Percentiles rank a stretch among this genome's conserved stretches.
Conservation (phyloP, 2,888 invertebrate species). For the Zaprionus obscuricornis region DNA sequence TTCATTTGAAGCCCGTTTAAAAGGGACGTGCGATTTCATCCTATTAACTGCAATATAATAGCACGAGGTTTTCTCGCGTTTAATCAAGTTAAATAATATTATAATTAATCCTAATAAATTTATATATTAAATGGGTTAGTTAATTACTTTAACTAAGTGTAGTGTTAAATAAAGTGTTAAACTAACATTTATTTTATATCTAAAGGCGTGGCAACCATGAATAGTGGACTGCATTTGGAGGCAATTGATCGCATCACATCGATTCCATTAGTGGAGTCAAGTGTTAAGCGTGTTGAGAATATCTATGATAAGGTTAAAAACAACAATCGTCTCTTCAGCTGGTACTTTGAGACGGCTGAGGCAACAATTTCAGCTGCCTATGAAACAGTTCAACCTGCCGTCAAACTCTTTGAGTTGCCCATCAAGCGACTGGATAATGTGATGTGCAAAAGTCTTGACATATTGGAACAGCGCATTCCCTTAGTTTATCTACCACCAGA, state of each 20-base stretch:
- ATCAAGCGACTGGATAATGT: conserved; percentile 89
- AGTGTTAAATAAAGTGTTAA: neutral
- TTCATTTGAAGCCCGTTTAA: conserved; percentile 43
- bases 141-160: too few relatives aligned
- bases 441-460: conserved; percentile 92
- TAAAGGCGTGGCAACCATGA: conserved; percentile 67
- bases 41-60: too few relatives aligned
- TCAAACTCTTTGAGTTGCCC: conserved; percentile 89
- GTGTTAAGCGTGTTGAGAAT: conserved; percentile 89
- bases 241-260: conserved; percentile 90
- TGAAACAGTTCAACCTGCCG: conserved; percentile 89
- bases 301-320: conserved; percentile 91
- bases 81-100: too few relatives aligned
- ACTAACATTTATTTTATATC: neutral
- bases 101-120: conserved; percentile 1
- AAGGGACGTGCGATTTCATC: conserved; percentile 40
- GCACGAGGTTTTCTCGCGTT: too few relatives aligned
- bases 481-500: conserved; percentile 92
- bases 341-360: conserved; percentile 91
- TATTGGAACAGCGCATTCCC: conserved; percentile 93
- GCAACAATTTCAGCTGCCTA: conserved; percentile 89
- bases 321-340: conserved; percentile 88
- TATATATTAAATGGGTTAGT: conserved; percentile 60
- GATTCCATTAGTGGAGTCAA: conserved; percentile 92
- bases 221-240: conserved; percentile 85